Evolutionary conservation across 2,888 invertebrate genomes (phyloP).

Genomic region (Thumatha senex): DNA sequence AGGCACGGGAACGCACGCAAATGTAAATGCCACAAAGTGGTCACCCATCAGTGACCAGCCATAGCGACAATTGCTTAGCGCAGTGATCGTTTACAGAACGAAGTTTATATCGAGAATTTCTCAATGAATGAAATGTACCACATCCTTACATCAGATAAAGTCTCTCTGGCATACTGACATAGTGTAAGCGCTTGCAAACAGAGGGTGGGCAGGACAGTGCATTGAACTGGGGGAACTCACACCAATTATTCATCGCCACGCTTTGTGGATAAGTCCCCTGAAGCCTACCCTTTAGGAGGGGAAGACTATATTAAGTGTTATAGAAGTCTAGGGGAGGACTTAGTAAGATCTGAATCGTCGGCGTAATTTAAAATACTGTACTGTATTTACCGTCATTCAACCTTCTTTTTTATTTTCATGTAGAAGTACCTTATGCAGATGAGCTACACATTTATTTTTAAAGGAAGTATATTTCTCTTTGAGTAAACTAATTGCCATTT

Average conservation of each 20-base stretch:
- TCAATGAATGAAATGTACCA: background rate
- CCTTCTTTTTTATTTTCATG: background rate
- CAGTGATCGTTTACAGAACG: too few relatives aligned
- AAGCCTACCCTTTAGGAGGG: conserved; percentile 33
- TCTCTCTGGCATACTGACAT: conserved; percentile 57
- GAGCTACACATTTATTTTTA: background rate
- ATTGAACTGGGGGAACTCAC: conserved; percentile 50
- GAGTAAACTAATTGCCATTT: background rate
- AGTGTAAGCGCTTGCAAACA: conserved; percentile 39
- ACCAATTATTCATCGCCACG: conserved; percentile 61
- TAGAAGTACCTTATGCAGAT: background rate
- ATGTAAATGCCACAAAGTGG: too few relatives aligned
- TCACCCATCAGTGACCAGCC: too few relatives aligned
- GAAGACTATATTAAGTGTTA: conserved; percentile 21
- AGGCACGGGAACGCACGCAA: too few relatives aligned
- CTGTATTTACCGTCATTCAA: too few relatives aligned
- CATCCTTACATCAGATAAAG: conserved; percentile 17
- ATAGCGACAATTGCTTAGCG: too few relatives aligned
- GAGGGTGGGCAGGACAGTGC: conserved; percentile 43
- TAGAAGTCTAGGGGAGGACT: conserved; percentile 1
- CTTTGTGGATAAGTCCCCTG: conserved; percentile 46
- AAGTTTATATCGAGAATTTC: too few relatives aligned
- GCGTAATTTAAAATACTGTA: background rate
- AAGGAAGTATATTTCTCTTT: background rate
- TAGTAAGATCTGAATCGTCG: background rate